These are phyloP conservation scores for Lasiommata megera DNA, from an alignment of 2,888 invertebrate genomes.

Conservation along the genomic window DNA sequence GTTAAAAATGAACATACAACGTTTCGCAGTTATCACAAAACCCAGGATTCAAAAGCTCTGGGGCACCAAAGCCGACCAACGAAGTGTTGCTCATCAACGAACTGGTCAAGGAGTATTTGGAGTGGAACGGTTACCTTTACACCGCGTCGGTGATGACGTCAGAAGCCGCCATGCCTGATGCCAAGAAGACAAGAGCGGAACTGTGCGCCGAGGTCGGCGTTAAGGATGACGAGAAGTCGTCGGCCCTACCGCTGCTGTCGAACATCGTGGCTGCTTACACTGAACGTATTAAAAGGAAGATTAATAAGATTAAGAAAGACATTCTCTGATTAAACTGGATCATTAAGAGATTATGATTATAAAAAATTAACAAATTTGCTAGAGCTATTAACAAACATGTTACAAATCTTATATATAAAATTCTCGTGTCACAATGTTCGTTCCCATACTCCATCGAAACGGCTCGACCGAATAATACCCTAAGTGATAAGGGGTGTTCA, in stretches of 20 bases:
- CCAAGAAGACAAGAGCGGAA: constrained; percentile 49
- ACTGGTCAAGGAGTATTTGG: constrained; percentile 84
- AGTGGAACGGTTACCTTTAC: constrained; percentile 87
- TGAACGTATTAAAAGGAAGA: constrained; percentile 68
- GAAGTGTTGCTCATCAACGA: constrained; percentile 82
- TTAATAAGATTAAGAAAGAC: constrained; percentile 54
- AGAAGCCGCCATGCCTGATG: constrained; percentile 61
- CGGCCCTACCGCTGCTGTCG: constrained; percentile 73
- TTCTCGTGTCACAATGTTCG: too few species aligned
- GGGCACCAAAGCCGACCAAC: constrained; percentile 49
- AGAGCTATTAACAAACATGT: too few species aligned
- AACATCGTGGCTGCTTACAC: constrained; percentile 79
- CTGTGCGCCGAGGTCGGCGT: constrained; percentile 73
- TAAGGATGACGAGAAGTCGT: constrained; percentile 74
- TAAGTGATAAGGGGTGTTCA: too few species aligned
- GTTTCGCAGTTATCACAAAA: constrained; percentile 17
- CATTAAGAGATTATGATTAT: too few species aligned
- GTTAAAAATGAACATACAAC: too few species aligned
- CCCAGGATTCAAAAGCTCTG: constrained; percentile 36
- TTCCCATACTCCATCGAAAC: too few species aligned
- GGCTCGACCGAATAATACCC: too few species aligned
- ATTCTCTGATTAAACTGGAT: not conserved
- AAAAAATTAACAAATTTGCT: too few species aligned
- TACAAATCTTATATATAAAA: too few species aligned
- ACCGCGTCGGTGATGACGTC: constrained; percentile 79